These are phyloP conservation scores for Chrysomallon squamiferum DNA, from an alignment of 1,140 invertebrate genomes.

Conservation along the genomic window DNA sequence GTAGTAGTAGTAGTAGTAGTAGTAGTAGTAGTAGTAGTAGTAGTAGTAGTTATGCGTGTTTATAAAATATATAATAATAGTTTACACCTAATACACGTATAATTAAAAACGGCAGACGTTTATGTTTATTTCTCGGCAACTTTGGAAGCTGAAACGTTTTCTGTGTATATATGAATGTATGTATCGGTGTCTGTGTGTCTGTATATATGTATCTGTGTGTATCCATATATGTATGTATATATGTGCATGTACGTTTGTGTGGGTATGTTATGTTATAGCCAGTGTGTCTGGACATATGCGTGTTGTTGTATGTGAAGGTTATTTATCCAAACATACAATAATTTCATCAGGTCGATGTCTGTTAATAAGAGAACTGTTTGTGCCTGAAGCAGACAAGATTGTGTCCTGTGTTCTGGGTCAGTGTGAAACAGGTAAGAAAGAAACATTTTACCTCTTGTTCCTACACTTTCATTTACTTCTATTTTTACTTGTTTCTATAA, in stretches of 20 bases:
- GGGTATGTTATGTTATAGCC: no score
- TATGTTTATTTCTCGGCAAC: no score
- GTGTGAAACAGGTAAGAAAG: conserved; percentile 34
- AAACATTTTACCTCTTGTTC: not conserved
- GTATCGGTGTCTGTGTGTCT: no score
- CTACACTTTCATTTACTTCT: not conserved
- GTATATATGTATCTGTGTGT: no score
- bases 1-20: not conserved
- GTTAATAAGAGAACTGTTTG: conserved; percentile 34
- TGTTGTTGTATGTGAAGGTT: no score
- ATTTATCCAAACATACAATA: not conserved
- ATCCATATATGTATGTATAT: no score
- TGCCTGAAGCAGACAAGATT: conserved; percentile 41
- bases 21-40: not conserved
- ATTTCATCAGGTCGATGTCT: conserved; percentile 38
- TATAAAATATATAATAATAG: not conserved
- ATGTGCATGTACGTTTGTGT: no score
- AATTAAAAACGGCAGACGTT: no score
- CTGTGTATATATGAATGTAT: no score
- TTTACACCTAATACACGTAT: no score
- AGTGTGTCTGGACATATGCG: no score
- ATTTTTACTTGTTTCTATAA: not conserved
- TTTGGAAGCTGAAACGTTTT: no score
- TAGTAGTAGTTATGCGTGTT: not conserved
- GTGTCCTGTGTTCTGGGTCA: conserved; percentile 34